Evolutionary conservation across 2,888 invertebrate species (phyloP), one percentile per base, ranked within the genome.

Genomic region (Oxystoma pomonae): DNA sequence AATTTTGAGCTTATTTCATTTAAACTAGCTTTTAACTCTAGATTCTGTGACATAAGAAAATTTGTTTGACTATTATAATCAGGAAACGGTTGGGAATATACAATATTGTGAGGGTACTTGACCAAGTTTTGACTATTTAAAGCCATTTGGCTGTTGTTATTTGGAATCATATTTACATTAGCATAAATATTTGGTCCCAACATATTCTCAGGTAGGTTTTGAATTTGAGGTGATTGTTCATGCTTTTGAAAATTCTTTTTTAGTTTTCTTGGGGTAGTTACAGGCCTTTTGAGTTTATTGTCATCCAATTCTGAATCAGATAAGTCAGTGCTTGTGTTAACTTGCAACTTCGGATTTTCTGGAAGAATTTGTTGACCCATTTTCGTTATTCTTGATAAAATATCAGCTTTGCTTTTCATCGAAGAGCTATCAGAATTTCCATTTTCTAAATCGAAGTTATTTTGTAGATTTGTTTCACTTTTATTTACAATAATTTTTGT

Each of bases 11-110:
- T 81, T 67, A 89, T 81, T 73, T 87, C 85, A n/a, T 83, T 79
- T 65, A 89, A 78, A 68, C 85, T 84, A 78, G 88, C 83, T 67
- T 88, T 81, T n/a, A 89, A 77, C 76, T 90, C 89, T 7, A 86
- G 82, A 72, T 87, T 87, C 65, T 88, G 86, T 17, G 85, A 79
- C 58, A 87, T 73, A 64, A 87, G 80, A 68, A 86, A 77, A 19
- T 66, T 65, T 67, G 84, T 84, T 53, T 85, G 73, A 66, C 81
- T 81, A n/a, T n/a, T n/a, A 55, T 84, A 81, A 68, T 78, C 72
- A 22, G 63, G 61, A 50, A 67, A 21, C 1, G 69, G 58, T 55
- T 70, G 69, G 35, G 63, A 57, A 20, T 70, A 61, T 22, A 68
- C 22, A 57, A 68, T 53, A 50, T 59, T 53, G 20, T 53, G 62